Conservation (phyloP, 2,888 invertebrate genomes). For the Caradrina clavipalpis region DNA sequence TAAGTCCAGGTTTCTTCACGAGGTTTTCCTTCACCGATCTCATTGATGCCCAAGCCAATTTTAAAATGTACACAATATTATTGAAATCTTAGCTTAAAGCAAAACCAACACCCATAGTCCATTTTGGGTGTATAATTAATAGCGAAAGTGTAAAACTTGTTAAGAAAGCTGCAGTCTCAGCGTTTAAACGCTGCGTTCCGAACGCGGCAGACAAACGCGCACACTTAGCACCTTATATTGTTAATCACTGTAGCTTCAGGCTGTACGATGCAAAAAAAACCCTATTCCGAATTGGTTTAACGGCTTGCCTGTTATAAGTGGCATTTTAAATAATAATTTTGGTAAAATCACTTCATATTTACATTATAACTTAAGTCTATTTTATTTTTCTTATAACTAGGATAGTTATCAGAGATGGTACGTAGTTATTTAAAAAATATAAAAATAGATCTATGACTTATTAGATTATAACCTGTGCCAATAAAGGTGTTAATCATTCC, state of each 20-base stretch:
- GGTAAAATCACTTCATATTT: not conserved
- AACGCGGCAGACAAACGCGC: slow-evolving; percentile 25
- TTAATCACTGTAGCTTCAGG: slow-evolving; percentile 48
- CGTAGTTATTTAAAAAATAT: not conserved
- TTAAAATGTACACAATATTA: slow-evolving; percentile 4
- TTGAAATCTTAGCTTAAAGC: slow-evolving; percentile 49
- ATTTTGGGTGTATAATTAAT: slow-evolving; percentile 55
- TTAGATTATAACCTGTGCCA: too few relatives aligned
- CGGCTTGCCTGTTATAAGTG: slow-evolving; percentile 32
- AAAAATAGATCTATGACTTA: too few relatives aligned
- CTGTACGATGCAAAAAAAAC: slow-evolving; percentile 35
- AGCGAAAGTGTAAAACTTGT: slow-evolving; percentile 51
- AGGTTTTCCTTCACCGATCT: too few relatives aligned
- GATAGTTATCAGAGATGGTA: not conserved
- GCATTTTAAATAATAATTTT: slow-evolving; percentile 35
- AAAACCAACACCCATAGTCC: slow-evolving; percentile 55
- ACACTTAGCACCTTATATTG: slow-evolving; percentile 26
- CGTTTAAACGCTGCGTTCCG: slow-evolving; percentile 30
- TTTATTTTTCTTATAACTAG: not conserved
- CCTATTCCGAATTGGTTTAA: not conserved
- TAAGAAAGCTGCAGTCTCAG: slow-evolving; percentile 53
- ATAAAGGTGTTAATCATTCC: not conserved
- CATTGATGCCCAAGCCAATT: too few relatives aligned
- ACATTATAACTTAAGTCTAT: not conserved
- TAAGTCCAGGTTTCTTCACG: too few relatives aligned